Base-by-base conservation (phyloP, 2,113 vertebrate genomes). In the Epinephelus lanceolatus region DNA sequence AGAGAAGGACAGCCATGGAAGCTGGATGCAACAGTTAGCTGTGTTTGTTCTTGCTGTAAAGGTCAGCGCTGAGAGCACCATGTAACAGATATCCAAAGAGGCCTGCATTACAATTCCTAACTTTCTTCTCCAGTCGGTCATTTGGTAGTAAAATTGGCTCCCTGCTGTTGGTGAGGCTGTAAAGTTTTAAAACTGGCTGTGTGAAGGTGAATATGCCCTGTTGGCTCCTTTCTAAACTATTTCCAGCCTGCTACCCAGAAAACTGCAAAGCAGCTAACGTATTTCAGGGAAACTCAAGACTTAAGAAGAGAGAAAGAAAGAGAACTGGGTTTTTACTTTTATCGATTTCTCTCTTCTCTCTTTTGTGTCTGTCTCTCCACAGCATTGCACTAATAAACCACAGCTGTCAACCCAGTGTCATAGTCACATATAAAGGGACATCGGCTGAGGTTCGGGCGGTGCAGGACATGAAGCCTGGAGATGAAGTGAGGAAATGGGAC, bases 381-480 rank as follows among this genome's bases (percentile, higher is more conserved):
- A 98, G 98, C 15, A 96, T 99, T 67, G 97, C 98, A 0, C 74
- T 99, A 75, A 96, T 99, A 94, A 99, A 99, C 93, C 98, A 99
- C 90, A 99, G 97, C 92, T 99, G 98, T 78, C 97, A 96, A 45
- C 97, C 97, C 71, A 99, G 96, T 37, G 97, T 97, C 91, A 98
- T 99, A 5, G 97, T 99, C 81, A 99, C 98, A 14, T 99, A 96
- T 84, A 96, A 95, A 59, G 97, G 97, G 59, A 97, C 95, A 2
- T 59, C 95, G 19, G 98, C 98, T 0, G 97, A 99, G 88, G 93
- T 99, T 33, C 94, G 98, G 89, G 98, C 98, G 0, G 97, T 99
- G 5, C 94, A 94, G 93, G 95, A 97, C 55, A 97, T 99, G 90
- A 91, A 91, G 76, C 92, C 96, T 0, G 97, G 97, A 88, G 97